Evolutionary conservation across 2,797 vertebrate genomes (phyloP), one percentile per base, ranked within the genome.

Genomic region (Numenius phaeopus): DNA sequence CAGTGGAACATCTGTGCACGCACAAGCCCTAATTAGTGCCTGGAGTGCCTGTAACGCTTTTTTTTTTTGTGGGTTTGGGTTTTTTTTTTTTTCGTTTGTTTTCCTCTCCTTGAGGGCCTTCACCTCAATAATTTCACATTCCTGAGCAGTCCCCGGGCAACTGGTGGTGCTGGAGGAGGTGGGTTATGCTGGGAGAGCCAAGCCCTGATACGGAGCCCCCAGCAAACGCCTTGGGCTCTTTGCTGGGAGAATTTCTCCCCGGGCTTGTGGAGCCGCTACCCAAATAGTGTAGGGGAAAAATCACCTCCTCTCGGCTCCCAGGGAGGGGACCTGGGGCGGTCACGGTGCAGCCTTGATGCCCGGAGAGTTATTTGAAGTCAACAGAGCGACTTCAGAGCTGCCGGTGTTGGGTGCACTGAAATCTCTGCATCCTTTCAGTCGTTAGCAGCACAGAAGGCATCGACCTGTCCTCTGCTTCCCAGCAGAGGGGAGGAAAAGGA

Each of bases 221-320:
- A 13, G 55, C 30, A 2, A 47, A 22, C 0, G 0, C 46, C 58
- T 23, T 9, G 61, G 61, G 66, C 26, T 29, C 22, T 70, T 65
- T 27, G 40, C n/a, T 0, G 23, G 71, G 40, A 55, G n/a, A 79
- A 66, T 80, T 79, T 49, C 72, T 66, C 47, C 16, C 5, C 4
- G 2, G 10, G 16, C 23, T 52, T 1, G 7, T 1, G 3, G 29
- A 66, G 61, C 59, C 24, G 17, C 42, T 52, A 30, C 18, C 26
- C 70, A 5, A 42, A 81, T 37, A 0, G 3, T 6, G 49, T 20
- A 21, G 21, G 3, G 32, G 20, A 39, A 12, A 44, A 65, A 72
- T 44, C 7, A 7, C 32, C 71, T 61, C 66, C 8, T 0, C 21
- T n/a, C 2, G 1, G 49, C 55, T 69, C n/a, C 1, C 10, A 0